These are phyloP conservation scores for Phoenicopterus ruber DNA, from an alignment of 2,113 vertebrate species.

Conservation along the genomic window DNA sequence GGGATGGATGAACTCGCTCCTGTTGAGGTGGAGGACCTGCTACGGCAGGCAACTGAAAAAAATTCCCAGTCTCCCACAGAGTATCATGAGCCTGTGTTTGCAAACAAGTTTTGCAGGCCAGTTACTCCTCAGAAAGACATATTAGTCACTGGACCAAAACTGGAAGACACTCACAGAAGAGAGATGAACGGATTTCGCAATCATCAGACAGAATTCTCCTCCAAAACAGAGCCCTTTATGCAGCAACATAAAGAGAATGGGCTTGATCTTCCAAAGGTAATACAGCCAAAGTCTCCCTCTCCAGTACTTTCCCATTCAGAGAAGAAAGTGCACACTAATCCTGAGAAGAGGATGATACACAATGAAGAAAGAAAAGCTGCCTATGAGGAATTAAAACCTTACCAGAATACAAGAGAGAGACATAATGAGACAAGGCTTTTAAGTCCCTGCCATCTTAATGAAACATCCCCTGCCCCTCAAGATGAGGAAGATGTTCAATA, in stretches of 20 bases:
- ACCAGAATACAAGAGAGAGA: conserved; percentile 35
- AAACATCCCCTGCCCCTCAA: conserved; percentile 4
- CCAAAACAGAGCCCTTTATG: conserved; percentile 3
- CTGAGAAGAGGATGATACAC: not conserved
- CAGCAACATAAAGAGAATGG: conserved; percentile 23
- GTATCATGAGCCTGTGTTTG: conserved; percentile 90
- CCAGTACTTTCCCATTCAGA: not conserved
- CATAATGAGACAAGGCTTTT: conserved; percentile 1
- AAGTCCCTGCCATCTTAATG: not conserved
- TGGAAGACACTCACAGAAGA: conserved; percentile 17
- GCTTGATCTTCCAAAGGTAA: conserved; percentile 3
- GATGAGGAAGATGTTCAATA: conserved; percentile 69
- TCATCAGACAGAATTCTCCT: not conserved
- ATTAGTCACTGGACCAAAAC: conserved; percentile 47
- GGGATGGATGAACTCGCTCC: conserved; percentile 78
- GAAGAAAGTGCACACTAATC: not conserved
- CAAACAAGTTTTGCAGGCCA: conserved; percentile 80
- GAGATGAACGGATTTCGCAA: conserved; percentile 55
- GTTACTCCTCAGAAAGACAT: conserved; percentile 75
- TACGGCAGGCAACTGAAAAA: conserved; percentile 85
- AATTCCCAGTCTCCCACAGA: conserved; percentile 80
- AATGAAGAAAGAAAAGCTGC: not conserved
- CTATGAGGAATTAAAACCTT: conserved; percentile 3
- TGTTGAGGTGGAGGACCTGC: conserved; percentile 87
- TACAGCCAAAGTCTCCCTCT: conserved; percentile 16